Evolutionary conservation across 2,113 vertebrate species (phyloP).

Genomic region (Craseonycteris thonglongyai): DNA sequence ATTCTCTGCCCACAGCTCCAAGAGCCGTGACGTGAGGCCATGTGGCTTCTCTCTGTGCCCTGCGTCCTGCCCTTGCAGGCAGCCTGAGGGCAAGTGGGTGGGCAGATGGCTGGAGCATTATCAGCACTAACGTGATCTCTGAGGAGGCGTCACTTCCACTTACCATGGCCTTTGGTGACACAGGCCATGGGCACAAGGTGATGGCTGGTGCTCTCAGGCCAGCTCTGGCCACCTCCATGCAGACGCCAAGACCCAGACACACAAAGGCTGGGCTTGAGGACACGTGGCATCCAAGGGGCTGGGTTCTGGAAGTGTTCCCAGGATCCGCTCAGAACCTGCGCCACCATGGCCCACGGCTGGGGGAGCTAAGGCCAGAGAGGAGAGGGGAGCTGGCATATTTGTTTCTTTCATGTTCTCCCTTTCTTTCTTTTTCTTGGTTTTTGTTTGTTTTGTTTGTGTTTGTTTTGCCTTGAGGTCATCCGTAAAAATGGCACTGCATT

Average conservation of each 20-base stretch:
- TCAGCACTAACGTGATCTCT: constrained; percentile 38
- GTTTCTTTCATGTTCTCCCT: fast-evolving
- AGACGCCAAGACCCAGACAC: not conserved
- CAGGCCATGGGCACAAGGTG: constrained; percentile 38
- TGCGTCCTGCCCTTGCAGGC: constrained; percentile 33
- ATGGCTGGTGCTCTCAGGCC: constrained; percentile 1
- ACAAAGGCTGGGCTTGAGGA: not conserved
- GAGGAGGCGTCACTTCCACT: constrained; percentile 62
- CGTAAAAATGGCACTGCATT: not conserved
- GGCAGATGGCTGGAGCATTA: constrained; percentile 45
- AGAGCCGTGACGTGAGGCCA: constrained; percentile 44
- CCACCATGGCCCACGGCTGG: no score
- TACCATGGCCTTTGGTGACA: constrained; percentile 59
- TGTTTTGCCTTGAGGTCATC: not conserved
- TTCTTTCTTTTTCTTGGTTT: not conserved
- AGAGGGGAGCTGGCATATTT: not conserved
- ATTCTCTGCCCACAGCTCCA: not conserved
- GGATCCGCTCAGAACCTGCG: not conserved
- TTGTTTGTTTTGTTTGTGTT: fast-evolving
- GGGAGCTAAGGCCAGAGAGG: not conserved
- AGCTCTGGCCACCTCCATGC: not conserved
- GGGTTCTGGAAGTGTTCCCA: not conserved
- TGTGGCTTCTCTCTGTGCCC: constrained; percentile 63
- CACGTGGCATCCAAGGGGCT: not conserved
- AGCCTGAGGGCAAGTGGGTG: constrained; percentile 45